These are phyloP conservation scores for Lichenostomus cassidix DNA, from an alignment of 2,113 vertebrate genomes.

Conservation along the genomic window DNA sequence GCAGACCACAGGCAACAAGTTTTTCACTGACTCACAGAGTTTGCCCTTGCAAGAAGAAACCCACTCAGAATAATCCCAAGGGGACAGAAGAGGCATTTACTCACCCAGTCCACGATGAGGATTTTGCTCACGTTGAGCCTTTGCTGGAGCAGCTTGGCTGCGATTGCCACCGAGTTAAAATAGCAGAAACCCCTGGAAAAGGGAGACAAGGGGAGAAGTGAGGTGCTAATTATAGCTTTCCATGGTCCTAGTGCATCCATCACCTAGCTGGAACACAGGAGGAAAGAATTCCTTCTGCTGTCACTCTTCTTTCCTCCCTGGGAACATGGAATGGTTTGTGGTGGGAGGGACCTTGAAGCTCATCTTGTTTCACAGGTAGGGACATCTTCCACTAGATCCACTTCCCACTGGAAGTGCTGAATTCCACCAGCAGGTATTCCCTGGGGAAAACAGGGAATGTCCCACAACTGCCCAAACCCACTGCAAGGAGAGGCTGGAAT, in stretches of 20 bases:
- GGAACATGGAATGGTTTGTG: neutral
- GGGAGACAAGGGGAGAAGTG: neutral
- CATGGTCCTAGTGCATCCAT: neutral
- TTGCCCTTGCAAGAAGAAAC: neutral
- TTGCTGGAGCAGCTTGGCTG: constrained; percentile 94
- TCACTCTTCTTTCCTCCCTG: neutral
- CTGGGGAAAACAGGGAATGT: neutral
- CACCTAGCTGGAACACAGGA: neutral
- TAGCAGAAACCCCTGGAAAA: constrained; percentile 96
- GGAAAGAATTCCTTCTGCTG: neutral
- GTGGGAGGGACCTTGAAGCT: neutral
- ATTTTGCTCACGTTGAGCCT: constrained; percentile 93
- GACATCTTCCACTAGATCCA: neutral
- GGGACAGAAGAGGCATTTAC: constrained; percentile 9
- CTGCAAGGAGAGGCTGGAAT: neutral
- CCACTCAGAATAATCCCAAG: too few species aligned
- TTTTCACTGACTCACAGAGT: neutral
- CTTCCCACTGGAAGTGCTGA: neutral
- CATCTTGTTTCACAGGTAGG: neutral
- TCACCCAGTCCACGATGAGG: constrained; percentile 98
- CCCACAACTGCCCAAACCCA: neutral
- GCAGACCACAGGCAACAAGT: neutral
- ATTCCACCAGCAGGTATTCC: neutral
- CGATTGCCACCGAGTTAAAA: constrained; percentile 97
- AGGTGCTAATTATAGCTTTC: neutral